Evolutionary conservation across 2,797 vertebrate genomes (phyloP).

Genomic region (Anabas testudineus): DNA sequence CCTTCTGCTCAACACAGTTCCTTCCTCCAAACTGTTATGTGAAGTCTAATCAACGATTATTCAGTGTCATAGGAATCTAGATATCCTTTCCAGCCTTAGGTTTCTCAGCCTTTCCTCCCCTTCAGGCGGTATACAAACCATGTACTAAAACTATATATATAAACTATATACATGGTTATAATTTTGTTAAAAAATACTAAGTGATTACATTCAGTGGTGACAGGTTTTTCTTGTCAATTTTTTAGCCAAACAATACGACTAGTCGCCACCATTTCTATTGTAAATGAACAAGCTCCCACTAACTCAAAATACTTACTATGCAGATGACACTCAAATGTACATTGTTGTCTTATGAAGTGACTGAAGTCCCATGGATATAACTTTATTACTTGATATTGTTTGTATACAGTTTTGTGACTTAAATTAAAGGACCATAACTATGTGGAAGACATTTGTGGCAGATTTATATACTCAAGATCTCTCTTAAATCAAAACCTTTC

Average conservation of each 20-base stretch:
- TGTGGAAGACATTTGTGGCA: neutral
- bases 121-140: too few relatives aligned
- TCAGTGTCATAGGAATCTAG: neutral
- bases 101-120: neutral
- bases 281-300: neutral
- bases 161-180: too few relatives aligned
- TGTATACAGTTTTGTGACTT: neutral
- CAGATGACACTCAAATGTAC: neutral
- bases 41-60: constrained; percentile 26
- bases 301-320: neutral
- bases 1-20: too few relatives aligned
- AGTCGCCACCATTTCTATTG: too few relatives aligned
- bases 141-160: neutral
- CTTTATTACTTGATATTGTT: neutral
- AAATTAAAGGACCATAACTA: neutral
- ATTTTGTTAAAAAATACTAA: too few relatives aligned
- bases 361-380: neutral
- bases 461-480: too few relatives aligned
- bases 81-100: neutral
- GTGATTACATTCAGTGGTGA: too few relatives aligned
- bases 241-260: too few relatives aligned
- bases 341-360: neutral
- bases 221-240: too few relatives aligned
- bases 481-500: neutral
- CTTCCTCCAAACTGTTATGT: too few relatives aligned